Evolutionary conservation across 2,797 vertebrate genomes (phyloP), one percentile per base, ranked within the genome.

Genomic region (Anniella stebbinsi): DNA sequence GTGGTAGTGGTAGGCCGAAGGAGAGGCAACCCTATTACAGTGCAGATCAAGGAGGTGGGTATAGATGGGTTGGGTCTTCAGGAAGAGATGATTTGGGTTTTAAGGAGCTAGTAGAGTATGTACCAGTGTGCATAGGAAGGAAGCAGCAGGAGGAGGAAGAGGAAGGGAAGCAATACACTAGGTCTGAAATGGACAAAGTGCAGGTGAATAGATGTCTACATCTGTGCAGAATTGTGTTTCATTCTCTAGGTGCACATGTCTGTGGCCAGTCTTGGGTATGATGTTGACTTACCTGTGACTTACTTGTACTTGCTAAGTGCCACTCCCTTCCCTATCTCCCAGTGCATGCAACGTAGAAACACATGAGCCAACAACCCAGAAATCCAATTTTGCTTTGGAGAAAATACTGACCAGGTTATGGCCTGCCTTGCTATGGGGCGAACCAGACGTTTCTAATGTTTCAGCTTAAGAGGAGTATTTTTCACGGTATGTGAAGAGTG

Each of bases 331-430:
- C 54, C 69, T 51, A 28, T 75, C 70, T 70, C n/a, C 33, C 28
- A 48, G 2, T 30, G 11, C 36, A 67, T 87, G 45, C 13, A 33
- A 11, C 18, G 57, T 28, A 83, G 69, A 76, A 60, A 76, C 11
- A 60, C 30, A 54, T 57, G 38, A 45, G 23, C 25, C 33, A 81
- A 13, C 13, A 33, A 28, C 1, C 45, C 60, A 15, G 13, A 41
- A 63, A 83, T 33, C 30, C 85, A 36, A 5, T 54, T 95, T 94
- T 94, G 91, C 92, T 93, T 91, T 8, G 23, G 67, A 86, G 80
- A 48, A 89, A 87, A 18, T n/a, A 92, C 95, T 94, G 93, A 41
- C 38, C 92, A 94, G 93, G 94, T 91, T 90, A 92, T 93, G 92
- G 94, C 90, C 91, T 93, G 81, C 10, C 89, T 92, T 93, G 87